phyloP scores from a whole-genome alignment of 2,797 vertebrate genomes.

The Peromyscus aztecus region DNA sequence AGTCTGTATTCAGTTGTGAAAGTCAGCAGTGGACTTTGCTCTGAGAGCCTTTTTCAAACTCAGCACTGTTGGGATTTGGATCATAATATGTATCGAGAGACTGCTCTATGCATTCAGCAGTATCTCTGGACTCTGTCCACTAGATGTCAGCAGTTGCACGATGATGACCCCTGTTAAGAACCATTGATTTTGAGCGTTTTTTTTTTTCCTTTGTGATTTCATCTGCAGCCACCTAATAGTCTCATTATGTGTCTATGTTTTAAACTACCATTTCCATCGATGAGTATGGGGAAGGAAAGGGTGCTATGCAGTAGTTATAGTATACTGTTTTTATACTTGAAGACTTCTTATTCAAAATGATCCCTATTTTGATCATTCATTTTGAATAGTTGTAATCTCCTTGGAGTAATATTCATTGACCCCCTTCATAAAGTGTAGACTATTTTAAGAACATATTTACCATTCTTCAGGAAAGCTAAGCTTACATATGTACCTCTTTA shows the following conservation, averaged over 20 bases:
- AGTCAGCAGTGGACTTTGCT: not conserved
- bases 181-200: not conserved
- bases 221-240: not conserved
- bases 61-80: not conserved
- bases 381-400: not conserved
- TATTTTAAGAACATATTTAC: conserved; percentile 27
- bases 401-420: not conserved
- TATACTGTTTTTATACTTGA: not conserved
- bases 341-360: not conserved
- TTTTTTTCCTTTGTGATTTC: not conserved
- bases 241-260: not conserved
- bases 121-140: not conserved
- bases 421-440: not conserved
- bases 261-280: not conserved
- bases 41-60: not conserved
- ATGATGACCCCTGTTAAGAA: not conserved
- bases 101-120: not conserved
- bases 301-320: not conserved
- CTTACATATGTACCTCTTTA: not conserved
- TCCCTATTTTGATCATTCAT: not conserved
- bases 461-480: not conserved
- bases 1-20: not conserved
- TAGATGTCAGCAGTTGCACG: conserved; percentile 16
- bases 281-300: not conserved
- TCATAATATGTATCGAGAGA: not conserved